Conservation (phyloP, 2,888 invertebrate genomes). For the Schrankia costaestrigalis region DNA sequence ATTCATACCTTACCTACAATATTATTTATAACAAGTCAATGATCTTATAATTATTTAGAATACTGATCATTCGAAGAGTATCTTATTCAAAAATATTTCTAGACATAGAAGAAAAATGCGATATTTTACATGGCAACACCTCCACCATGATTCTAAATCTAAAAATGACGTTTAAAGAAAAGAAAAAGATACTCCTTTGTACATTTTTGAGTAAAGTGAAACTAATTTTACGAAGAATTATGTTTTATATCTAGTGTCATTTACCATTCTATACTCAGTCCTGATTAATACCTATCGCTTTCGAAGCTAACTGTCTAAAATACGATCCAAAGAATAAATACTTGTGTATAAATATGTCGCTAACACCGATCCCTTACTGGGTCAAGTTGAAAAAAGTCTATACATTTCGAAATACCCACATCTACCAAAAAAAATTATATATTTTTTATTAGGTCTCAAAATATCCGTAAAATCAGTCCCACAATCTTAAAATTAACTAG, state of each 20-base stretch:
- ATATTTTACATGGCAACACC: conserved; percentile 32
- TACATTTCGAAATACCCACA: conserved; percentile 2
- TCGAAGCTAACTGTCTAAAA: no score
- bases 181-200: conserved; percentile 65
- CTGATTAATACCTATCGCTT: no score
- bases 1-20: conserved; percentile 38
- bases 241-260: conserved; percentile 3
- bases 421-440: conserved; percentile 1
- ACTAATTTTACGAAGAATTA: conserved; percentile 39
- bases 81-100: conserved; percentile 41
- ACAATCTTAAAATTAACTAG: conserved; percentile 28
- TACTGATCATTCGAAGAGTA: conserved; percentile 48
- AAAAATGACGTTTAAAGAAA: not conserved
- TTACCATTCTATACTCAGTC: not conserved
- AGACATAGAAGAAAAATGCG: conserved; percentile 19
- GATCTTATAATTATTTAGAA: conserved; percentile 32
- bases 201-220: conserved; percentile 34
- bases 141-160: conserved; percentile 18
- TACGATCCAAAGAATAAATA: no score
- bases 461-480: conserved; percentile 35
- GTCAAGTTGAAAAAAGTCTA: conserved; percentile 3
- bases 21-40: conserved; percentile 41
- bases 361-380: no score
- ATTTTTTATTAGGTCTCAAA: not conserved
- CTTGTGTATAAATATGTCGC: no score